Evolutionary conservation across 2,888 invertebrate genomes (phyloP), one percentile per base, ranked within the genome.

Genomic region (Meteorus colon): DNA sequence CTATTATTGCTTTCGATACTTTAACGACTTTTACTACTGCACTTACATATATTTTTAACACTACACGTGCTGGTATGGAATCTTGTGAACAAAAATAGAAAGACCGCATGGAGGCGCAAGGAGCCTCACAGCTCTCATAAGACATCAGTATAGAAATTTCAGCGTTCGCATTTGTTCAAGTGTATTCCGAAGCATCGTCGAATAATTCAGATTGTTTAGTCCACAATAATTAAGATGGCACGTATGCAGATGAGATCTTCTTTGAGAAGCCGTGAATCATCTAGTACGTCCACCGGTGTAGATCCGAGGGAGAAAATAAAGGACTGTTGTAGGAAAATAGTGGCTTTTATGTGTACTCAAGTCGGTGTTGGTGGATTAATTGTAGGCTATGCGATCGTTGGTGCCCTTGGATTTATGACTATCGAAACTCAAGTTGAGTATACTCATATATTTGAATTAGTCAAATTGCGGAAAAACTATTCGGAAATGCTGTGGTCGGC

Each of bases 281-380:
- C 94, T 0, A 93, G 94, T 1, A 93, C 94, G 0, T 92, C 93
- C 27, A 92, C 92, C 62, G 93, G 92, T 76, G 92, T 92, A 85
- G 94, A 94, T 83, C 93, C 95, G 0, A 91, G 93, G 45, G 95
- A 95, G 86, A 94, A 94, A 85, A 92, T 96, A 75, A 96, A 96
- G 89, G 95, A 96, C 86, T 97, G 96, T 87, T 95, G 95, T 84
- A 92, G 97, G 62, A 96, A 96, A 89, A 92, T 96, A 82, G 93
- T 96, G 75, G 96, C 96, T 8, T 97, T 97, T 86, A 97, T 97
- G 96, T 97, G 96, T 90, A 97, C 97, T 8, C 96, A 96, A 92
- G 88, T 88, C 0, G 97, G 97, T 82, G 96, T 97, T 48, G 97
- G 96, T 74, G 96, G 95, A 10, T 91, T 97, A 24, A 95, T 97